Conservation (phyloP, 2,888 invertebrate species). For the Caenorhabditis japonica region DNA sequence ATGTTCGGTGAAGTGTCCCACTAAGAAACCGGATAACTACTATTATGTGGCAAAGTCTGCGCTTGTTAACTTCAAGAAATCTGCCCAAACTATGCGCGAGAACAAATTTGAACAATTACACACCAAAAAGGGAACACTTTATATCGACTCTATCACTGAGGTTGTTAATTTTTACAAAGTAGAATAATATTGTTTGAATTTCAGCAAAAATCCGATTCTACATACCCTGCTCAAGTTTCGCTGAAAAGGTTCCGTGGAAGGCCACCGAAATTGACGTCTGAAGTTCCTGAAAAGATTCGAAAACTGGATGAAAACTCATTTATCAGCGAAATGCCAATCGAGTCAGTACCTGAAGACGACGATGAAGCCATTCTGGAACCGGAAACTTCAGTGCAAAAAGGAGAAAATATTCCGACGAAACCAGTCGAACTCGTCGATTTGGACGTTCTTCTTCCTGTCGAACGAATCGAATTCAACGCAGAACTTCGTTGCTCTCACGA, state of each 20-base stretch:
- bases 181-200: not conserved
- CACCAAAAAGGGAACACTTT: conserved; percentile 16
- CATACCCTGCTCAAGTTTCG: conserved; percentile 1
- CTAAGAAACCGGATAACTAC: conserved; percentile 17
- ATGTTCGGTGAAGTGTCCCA: conserved; percentile 40
- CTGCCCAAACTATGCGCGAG: conserved; percentile 28
- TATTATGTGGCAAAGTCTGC: conserved; percentile 56
- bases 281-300: conserved; percentile 30
- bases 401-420: not conserved
- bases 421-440: conserved; percentile 14
- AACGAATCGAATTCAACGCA: conserved; percentile 53
- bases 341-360: conserved; percentile 18
- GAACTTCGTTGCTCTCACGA: conserved; percentile 58
- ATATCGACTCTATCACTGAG: conserved; percentile 18
- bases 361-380: not conserved
- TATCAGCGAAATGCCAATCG: not conserved
- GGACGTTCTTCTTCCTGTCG: not conserved
- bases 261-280: conserved; percentile 4
- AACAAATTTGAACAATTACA: conserved; percentile 11
- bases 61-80: conserved; percentile 47
- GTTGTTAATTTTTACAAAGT: not conserved
- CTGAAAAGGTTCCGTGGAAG: conserved; percentile 21
- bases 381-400: not conserved
- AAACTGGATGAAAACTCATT: conserved; percentile 27
- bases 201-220: conserved; percentile 40